Conservation (phyloP, 2,888 invertebrate genomes). For the Odontothrips loti region DNA sequence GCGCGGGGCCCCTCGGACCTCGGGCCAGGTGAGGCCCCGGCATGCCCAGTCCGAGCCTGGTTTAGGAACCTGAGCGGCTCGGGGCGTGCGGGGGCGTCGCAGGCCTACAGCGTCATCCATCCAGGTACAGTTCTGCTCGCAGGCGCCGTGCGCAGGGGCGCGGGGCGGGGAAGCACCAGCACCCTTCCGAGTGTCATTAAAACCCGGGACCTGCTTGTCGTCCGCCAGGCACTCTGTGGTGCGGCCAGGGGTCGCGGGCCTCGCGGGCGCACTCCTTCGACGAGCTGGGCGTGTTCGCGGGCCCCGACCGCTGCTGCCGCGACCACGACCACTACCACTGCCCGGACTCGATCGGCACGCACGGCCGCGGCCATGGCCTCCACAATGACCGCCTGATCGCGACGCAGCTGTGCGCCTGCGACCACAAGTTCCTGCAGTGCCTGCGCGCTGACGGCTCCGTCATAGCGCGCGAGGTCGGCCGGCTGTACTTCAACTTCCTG, state of each 20-base stretch:
- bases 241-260: conserved; percentile 67
- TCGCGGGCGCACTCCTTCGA: conserved; percentile 58
- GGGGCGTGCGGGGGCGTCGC: not conserved
- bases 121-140: not conserved
- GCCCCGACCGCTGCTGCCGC: conserved; percentile 68
- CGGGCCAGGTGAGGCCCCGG: no score
- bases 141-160: not conserved
- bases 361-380: conserved; percentile 59
- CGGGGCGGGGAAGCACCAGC: conserved; percentile 10
- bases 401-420: conserved; percentile 37
- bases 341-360: conserved; percentile 56
- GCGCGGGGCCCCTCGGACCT: no score
- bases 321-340: conserved; percentile 73
- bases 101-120: not conserved
- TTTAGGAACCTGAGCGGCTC: not conserved
- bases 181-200: no score
- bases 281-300: conserved; percentile 59
- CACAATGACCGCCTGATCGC: conserved; percentile 67
- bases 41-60: no score
- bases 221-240: conserved; percentile 78
- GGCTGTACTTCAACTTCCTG: conserved; percentile 19
- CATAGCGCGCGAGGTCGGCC: not conserved
- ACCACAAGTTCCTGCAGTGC: conserved; percentile 19
- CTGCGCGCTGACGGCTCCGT: conserved; percentile 5
- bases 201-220: no score